Base-by-base conservation (phyloP, 2,113 vertebrate genomes). In the Urocolius indicus region DNA sequence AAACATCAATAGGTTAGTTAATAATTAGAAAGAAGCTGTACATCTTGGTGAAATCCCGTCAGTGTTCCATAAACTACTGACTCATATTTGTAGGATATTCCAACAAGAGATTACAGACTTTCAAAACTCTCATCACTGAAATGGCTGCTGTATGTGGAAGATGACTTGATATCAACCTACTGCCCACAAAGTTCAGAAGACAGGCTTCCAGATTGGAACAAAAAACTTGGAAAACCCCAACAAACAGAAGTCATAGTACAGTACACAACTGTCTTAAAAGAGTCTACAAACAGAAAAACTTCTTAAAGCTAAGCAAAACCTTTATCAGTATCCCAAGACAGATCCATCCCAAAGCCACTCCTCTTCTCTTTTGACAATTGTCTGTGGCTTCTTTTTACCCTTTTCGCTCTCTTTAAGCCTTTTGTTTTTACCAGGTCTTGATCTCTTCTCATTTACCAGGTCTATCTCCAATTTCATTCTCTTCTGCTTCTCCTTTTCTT, bases 291-390 rank as follows among this genome's bases (percentile, higher is more conserved):
- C 77, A 74, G 71, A 69, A 62, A 48, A 76, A 67, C 67, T 68
- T 88, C 54, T 52, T 67, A 51, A 93, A 82, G 54, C 63, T 74
- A 86, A 89, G 52, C 54, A 72, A 74, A 65, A 78, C 5, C n/a
- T 77, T 61, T 87, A 96, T 96, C 98, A 98, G 69, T 97, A 97
- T 43, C 98, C 98, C 81, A 99, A 94, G 71, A 98, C 98, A 36
- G 98, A 99, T 92, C 98, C 98, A 62, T 99, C 98, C 98, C 98
- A 99, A 43, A 99, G 97, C 79, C 98, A 98, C 92, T 99, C 99
- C 84, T 99, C 99, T 85, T 99, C 99, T 32, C 98, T 99, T 96
- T 97, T 97, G 87, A 59, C 68, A 65, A 93, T 36, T 32, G 38
- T 88, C 79, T 97, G 94, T 2, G 73, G 72, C 87, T 98, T 98